Conservation (phyloP, 2,888 invertebrate species). For the Pterostichus niger region DNA sequence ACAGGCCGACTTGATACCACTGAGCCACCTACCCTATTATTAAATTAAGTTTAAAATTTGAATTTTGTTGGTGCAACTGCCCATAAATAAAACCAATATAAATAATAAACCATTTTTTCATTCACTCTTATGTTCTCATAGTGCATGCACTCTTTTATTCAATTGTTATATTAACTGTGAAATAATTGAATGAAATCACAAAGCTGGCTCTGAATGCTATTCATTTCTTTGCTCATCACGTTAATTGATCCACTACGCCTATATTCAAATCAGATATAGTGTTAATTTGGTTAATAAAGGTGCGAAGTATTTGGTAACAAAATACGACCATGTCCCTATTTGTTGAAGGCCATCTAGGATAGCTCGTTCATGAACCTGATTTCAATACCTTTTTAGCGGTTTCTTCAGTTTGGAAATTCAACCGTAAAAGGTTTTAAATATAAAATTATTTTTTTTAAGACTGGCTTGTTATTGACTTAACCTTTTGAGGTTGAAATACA, state of each 20-base stretch:
- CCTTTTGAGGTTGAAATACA: constrained; percentile 2
- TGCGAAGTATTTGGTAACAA: constrained; percentile 46
- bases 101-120: neutral
- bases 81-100: constrained; percentile 27
- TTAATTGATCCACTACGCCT: constrained; percentile 33
- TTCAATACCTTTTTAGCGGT: constrained; percentile 3
- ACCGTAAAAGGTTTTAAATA: constrained; percentile 5
- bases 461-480: constrained; percentile 7
- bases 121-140: constrained; percentile 4
- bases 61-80: too few relatives aligned
- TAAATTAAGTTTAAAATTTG: too few relatives aligned
- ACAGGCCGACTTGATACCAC: too few relatives aligned
- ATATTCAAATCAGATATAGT: constrained; percentile 21
- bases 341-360: constrained; percentile 24
- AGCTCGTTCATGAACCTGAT: constrained; percentile 27
- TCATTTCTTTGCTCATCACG: constrained; percentile 5
- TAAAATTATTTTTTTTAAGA: neutral
- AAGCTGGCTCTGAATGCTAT: constrained; percentile 3
- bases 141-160: neutral
- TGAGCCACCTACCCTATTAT: too few relatives aligned
- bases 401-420: neutral
- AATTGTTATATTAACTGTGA: constrained; percentile 31
- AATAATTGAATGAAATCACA: constrained; percentile 25
- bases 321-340: constrained; percentile 38
- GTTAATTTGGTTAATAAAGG: constrained; percentile 35